phyloP scores from a whole-genome alignment of 2,888 invertebrate genomes.

The Hemistola chrysoprasaria region DNA sequence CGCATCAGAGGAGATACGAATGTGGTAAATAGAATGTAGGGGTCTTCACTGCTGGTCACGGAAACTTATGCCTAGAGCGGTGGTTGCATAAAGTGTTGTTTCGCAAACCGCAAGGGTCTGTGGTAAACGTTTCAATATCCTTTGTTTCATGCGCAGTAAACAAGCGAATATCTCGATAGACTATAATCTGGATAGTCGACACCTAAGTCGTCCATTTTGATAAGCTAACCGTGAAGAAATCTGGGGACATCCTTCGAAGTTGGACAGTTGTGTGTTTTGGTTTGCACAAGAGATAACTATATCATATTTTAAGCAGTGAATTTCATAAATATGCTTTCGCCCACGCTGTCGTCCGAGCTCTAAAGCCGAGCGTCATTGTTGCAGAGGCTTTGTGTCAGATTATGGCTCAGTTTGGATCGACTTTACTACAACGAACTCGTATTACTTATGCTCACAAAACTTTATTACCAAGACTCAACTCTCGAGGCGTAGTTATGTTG shows the following conservation, averaged over 20 bases:
- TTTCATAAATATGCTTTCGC: conserved; percentile 52
- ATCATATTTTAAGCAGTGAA: conserved; percentile 34
- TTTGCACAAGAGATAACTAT: conserved; percentile 1
- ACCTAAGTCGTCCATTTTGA: conserved; percentile 9
- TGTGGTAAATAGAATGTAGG: conserved; percentile 28
- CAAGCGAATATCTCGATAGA: conserved; percentile 37
- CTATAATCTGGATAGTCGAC: conserved; percentile 32
- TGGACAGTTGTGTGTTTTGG: background rate
- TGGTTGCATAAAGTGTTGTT: conserved; percentile 60
- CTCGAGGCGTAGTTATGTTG: conserved; percentile 15
- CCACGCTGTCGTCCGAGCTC: conserved; percentile 43
- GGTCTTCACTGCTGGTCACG: conserved; percentile 44
- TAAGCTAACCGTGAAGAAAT: background rate
- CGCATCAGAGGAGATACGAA: conserved; percentile 35
- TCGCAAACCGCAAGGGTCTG: conserved; percentile 60
- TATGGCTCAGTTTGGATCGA: conserved; percentile 32
- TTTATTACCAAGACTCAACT: conserved; percentile 17
- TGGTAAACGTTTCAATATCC: conserved; percentile 60
- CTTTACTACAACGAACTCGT: conserved; percentile 26
- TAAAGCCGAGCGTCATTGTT: conserved; percentile 48
- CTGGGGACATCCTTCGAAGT: background rate
- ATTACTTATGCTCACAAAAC: conserved; percentile 25
- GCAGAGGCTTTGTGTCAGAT: conserved; percentile 52
- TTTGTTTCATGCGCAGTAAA: conserved; percentile 53
- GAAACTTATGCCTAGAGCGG: conserved; percentile 47